A percentile compares a stretch with the other conserved stretches of the same genome.
Conservation (phyloP, 64 coral and sea anemone species). For the Cladopsammia gracilis region DNA sequence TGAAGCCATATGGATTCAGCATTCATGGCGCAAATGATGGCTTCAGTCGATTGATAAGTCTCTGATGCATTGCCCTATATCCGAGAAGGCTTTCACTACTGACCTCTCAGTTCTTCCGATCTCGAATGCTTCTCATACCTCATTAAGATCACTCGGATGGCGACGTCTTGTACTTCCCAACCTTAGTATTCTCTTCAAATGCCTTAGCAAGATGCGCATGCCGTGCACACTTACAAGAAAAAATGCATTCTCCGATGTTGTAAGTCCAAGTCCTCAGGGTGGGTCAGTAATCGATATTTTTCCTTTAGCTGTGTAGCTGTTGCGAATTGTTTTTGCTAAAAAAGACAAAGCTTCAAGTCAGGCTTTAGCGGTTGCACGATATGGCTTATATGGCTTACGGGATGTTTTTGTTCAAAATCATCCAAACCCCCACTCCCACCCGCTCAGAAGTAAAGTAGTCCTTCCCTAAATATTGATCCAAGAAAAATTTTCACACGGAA, state of each 20-base stretch:
- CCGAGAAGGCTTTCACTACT: slow-evolving; percentile 10
- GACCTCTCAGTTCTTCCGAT: slow-evolving; percentile 19
- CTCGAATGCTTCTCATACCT: slow-evolving; percentile 31
- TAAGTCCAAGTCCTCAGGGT: background rate
- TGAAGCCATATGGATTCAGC: background rate
- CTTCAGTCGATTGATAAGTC: background rate
- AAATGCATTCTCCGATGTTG: background rate
- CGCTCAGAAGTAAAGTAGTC: no score
- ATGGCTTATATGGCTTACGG: no score
- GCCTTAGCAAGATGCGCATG: slow-evolving; percentile 14
- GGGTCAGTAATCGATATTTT: no score
- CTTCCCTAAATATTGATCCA: no score
- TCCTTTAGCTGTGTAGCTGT: no score
- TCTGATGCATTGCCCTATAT: slow-evolving; percentile 52
- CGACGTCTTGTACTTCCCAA: slow-evolving; percentile 25
- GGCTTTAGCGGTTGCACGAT: no score
- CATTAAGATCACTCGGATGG: background rate
- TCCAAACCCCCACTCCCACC: no score
- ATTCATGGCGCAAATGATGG: background rate
- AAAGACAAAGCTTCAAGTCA: no score
- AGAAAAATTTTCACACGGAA: background rate
- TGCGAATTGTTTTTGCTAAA: no score
- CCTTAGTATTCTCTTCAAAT: slow-evolving; percentile 33
- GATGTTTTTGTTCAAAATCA: no score
- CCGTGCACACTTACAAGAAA: background rate